These are phyloP conservation scores for Diplogasteroides magnus DNA, from an alignment of 1,140 invertebrate species.

Conservation along the genomic window DNA sequence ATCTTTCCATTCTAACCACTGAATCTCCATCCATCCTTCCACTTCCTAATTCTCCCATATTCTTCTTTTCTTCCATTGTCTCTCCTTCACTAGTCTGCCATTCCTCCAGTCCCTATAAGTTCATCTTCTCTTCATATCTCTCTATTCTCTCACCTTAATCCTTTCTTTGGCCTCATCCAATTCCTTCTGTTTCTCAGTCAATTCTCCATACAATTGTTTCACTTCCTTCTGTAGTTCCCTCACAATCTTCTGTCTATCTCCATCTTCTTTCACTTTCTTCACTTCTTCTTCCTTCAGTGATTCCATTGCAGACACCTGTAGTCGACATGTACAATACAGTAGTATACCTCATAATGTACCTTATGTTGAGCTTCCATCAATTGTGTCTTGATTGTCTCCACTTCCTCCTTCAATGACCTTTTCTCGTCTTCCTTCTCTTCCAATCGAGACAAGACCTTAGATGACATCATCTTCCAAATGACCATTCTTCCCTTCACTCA, in stretches of 20 bases:
- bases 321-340: neutral
- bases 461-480: neutral
- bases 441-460: neutral
- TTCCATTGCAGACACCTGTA: neutral
- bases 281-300: constrained; percentile 2
- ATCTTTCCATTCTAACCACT: neutral
- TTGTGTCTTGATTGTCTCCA: constrained; percentile 13
- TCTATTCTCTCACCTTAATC: neutral
- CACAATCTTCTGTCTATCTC: constrained; percentile 27
- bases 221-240: constrained; percentile 33
- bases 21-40: neutral
- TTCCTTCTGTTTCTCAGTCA: constrained; percentile 32
- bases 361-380: neutral
- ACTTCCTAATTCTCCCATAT: neutral
- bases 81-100: neutral
- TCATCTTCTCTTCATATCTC: neutral
- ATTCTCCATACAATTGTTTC: constrained; percentile 27
- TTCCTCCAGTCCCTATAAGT: neutral
- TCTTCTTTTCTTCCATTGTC: neutral
- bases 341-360: neutral
- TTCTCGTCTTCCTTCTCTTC: constrained; percentile 9
- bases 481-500: neutral
- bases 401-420: constrained; percentile 4
- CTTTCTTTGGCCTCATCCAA: constrained; percentile 9
- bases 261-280: constrained; percentile 24